A percentile compares a stretch with the other conserved stretches of the same genome.
These are phyloP conservation scores for Synergus itoensis DNA, from an alignment of 2,888 invertebrate species.

Conservation along the genomic window DNA sequence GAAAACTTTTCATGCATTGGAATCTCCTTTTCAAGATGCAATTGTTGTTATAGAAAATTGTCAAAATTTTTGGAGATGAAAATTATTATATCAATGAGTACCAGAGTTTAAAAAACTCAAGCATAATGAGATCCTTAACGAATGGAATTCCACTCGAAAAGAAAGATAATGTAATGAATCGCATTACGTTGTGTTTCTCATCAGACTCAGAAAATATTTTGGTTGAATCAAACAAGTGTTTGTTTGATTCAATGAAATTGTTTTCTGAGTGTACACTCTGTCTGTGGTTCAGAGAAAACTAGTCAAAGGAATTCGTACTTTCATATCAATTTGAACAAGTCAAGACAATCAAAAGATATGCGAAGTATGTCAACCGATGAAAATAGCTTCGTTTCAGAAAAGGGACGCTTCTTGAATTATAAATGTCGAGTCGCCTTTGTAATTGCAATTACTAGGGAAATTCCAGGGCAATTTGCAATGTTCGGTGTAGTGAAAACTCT, in stretches of 20 bases:
- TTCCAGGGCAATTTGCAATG: conserved; percentile 49
- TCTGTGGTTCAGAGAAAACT: background rate
- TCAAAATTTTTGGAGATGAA: no score
- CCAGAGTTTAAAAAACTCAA: no score
- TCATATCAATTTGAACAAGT: conserved; percentile 26
- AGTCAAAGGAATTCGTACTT: conserved; percentile 10
- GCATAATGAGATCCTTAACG: no score
- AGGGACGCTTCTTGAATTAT: conserved; percentile 56
- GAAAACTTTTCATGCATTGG: background rate
- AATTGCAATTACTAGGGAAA: conserved; percentile 41
- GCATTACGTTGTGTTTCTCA: no score
- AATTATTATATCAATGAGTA: no score
- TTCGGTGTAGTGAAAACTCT: conserved; percentile 38
- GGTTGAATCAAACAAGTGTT: no score
- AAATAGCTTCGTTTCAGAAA: conserved; percentile 47
- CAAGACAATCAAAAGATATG: conserved; percentile 26
- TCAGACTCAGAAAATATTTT: no score
- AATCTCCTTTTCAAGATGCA: background rate
- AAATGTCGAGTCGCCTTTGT: conserved; percentile 56
- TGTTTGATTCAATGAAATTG: no score
- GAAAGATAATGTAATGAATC: no score
- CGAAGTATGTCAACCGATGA: conserved; percentile 44
- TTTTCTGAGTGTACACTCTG: background rate
- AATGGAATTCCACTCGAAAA: no score
- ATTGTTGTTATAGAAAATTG: background rate